phyloP scores from a whole-genome alignment of 2,888 invertebrate genomes.

The Troides helena region DNA sequence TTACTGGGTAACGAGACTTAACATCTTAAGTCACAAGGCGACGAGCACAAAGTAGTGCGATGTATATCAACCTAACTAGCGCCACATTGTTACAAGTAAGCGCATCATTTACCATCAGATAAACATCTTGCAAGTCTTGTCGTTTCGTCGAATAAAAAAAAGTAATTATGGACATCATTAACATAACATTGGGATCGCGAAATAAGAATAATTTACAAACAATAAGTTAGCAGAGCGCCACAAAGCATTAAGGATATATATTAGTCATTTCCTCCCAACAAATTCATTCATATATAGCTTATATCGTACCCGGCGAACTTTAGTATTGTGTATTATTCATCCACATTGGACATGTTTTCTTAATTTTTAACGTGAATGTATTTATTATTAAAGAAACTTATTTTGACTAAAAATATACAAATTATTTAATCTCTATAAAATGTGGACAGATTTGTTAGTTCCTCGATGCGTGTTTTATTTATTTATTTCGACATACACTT shows the following conservation, averaged over 20 bases:
- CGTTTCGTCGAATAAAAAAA: too few species aligned
- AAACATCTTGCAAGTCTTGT: too few species aligned
- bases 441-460: not conserved
- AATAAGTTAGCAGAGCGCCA: not conserved
- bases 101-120: too few species aligned
- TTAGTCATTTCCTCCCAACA: slow-evolving; percentile 4
- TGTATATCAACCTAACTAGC: too few species aligned
- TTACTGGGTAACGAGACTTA: too few species aligned
- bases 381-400: not conserved
- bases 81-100: too few species aligned
- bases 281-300: not conserved
- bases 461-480: not conserved
- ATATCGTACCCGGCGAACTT: not conserved
- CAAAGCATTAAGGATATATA: not conserved
- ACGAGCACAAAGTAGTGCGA: too few species aligned
- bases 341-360: not conserved
- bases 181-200: not conserved
- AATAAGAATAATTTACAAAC: not conserved
- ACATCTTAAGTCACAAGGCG: too few species aligned
- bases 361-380: not conserved
- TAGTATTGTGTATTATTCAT: not conserved
- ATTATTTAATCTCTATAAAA: not conserved
- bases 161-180: too few species aligned
- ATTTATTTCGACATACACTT: not conserved
- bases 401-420: not conserved